Base-by-base conservation (phyloP, 2,113 vertebrate genomes). In the Xerus inauris region DNA sequence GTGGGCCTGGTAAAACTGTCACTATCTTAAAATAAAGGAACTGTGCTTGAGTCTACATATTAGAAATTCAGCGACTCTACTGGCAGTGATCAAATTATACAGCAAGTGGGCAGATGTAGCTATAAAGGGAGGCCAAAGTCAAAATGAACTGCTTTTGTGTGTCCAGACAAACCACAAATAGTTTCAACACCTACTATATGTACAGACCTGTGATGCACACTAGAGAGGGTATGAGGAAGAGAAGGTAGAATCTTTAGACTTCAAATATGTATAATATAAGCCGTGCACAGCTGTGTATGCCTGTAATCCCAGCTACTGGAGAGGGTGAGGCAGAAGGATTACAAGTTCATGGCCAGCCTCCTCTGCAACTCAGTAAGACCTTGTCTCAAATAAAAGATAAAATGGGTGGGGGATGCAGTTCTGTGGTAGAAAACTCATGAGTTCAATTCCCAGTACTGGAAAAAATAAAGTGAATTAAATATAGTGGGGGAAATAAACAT, bases 1-100 rank as follows among this genome's bases (percentile, higher is more conserved):
- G 89, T 26, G 35, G 87, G 35, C 42, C 64, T 96, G 84, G 80
- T 94, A 82, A 97, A 94, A 86, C 83, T 96, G 86, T 96, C 89
- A 92, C 80, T 38, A 35, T 91, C 72, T 94, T 94, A 77, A 93
- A 96, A 97, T 92, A 97, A 93, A 96, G 86, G 40, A 45, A 77
- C 84, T 83, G 38, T 76, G 51, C 71, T 57, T 38, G 22, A 77
- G 79, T 95, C 54, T 89, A 57, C 69, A 24, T 57, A 73, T 91
- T 91, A 93, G 64, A 79, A 88, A 94, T 82, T 84, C 69, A 89
- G 16, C 40, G 42, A n/a, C 51, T 80, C 45, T 38, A 42, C 64
- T 17, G 86, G 73, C n/a, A 14, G 77, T 67, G 75, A 96, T 96
- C 88, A 81, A 71, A 94, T 97, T 89, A 91, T 95, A 91, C 45